Evolutionary conservation across 2,113 vertebrate genomes (phyloP).

Genomic region (Megaceryle torquata): DNA sequence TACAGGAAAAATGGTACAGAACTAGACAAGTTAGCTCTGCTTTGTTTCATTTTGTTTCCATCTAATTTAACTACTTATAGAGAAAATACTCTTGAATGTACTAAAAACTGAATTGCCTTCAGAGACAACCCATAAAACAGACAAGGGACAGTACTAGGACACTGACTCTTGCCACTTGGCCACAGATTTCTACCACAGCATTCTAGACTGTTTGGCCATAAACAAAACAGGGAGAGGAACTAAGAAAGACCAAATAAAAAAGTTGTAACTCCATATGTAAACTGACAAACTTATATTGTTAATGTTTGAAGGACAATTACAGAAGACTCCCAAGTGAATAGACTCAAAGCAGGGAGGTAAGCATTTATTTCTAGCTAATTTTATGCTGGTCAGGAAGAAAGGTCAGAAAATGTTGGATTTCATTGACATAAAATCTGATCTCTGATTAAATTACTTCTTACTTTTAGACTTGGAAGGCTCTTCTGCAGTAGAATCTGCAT

Average conservation of each 20-base stretch:
- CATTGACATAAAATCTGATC: neutral
- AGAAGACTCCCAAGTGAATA: neutral
- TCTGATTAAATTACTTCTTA: neutral
- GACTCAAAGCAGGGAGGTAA: neutral
- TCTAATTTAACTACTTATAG: neutral
- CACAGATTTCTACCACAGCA: neutral
- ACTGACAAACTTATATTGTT: neutral
- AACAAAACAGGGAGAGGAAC: neutral
- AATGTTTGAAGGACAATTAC: neutral
- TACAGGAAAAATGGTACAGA: neutral
- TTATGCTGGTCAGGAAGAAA: neutral
- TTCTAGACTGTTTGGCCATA: neutral
- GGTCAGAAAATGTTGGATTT: neutral
- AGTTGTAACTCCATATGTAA: neutral
- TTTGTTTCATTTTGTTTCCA: neutral
- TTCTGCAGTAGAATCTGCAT: neutral
- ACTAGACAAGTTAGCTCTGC: neutral
- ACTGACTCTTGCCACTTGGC: neutral
- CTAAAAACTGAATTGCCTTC: neutral
- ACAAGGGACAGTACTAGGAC: neutral
- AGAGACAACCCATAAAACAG: neutral
- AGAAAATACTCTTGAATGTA: neutral
- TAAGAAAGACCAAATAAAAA: neutral
- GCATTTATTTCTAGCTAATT: neutral
- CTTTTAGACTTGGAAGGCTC: neutral